Evolutionary conservation across 2,888 invertebrate species (phyloP).

Genomic region (Acanthopleura granulata): DNA sequence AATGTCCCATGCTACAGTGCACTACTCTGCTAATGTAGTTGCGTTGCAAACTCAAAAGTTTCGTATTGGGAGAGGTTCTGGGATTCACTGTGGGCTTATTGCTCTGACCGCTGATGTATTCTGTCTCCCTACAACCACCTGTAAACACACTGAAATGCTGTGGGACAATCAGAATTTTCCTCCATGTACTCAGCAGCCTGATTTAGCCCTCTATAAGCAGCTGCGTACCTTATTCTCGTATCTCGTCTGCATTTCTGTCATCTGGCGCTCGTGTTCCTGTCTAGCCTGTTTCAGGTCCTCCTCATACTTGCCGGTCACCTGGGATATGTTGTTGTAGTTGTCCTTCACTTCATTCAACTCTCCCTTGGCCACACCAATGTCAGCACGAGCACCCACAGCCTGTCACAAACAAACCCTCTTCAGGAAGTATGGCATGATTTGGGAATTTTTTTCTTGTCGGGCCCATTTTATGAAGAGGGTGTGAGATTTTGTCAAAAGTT

Average conservation of each 20-base stretch:
- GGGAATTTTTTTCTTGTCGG: no score
- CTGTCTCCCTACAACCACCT: no score
- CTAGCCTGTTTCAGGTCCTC: constrained; percentile 38
- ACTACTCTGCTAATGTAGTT: no score
- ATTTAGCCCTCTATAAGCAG: background rate
- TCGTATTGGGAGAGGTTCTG: no score
- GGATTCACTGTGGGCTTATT: no score
- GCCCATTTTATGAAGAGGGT: no score
- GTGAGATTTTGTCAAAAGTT: no score
- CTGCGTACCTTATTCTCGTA: constrained; percentile 47
- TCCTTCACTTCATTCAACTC: constrained; percentile 45
- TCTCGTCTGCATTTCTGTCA: constrained; percentile 42
- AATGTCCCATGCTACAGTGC: no score
- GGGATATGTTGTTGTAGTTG: constrained; percentile 40
- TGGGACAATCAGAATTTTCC: background rate
- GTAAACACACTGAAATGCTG: no score
- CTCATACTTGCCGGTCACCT: constrained; percentile 42
- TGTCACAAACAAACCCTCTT: constrained; percentile 21
- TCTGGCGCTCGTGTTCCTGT: constrained; percentile 40
- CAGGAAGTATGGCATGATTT: background rate
- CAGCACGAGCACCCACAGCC: constrained; percentile 49
- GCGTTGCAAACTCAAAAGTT: no score
- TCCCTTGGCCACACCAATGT: constrained; percentile 35
- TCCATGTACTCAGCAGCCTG: background rate
- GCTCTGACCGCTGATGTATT: no score